A percentile compares a stretch with the other conserved stretches of the same genome.
Conservation (phyloP, 1,140 invertebrate species). For the Caenorhabditis elegans region DNA sequence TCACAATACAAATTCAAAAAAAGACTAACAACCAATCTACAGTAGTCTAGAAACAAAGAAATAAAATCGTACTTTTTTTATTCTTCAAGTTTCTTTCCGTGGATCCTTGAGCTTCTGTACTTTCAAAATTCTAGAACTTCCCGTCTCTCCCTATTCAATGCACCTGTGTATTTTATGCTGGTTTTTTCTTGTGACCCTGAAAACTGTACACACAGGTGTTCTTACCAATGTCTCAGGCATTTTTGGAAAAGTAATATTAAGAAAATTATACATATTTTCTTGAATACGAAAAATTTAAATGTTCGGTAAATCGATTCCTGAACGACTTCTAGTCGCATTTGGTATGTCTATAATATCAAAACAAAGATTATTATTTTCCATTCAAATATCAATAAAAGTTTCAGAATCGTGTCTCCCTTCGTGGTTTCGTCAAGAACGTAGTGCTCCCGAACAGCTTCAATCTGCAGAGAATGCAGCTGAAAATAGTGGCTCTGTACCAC, state of each 20-base stretch:
- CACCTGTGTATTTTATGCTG: not conserved
- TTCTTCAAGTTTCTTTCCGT: too few relatives aligned
- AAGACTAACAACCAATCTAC: too few relatives aligned
- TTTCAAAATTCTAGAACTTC: not conserved
- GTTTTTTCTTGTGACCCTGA: conserved; percentile 12
- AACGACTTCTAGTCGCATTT: not conserved
- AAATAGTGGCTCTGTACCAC: not conserved
- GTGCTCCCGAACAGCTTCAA: not conserved
- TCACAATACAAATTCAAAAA: too few relatives aligned
- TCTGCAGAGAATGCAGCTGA: not conserved
- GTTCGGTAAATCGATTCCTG: not conserved
- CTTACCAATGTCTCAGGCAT: not conserved
- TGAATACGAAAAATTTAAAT: not conserved
- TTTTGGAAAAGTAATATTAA: not conserved
- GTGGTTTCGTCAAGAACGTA: conserved; percentile 12
- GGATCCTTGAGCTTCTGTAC: too few relatives aligned
- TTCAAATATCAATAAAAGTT: not conserved
- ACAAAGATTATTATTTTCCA: not conserved
- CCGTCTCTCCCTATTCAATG: not conserved
- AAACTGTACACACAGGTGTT: conserved; percentile 24
- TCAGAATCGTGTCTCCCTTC: conserved; percentile 16
- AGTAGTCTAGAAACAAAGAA: too few relatives aligned
- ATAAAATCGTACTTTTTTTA: too few relatives aligned
- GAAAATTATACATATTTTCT: not conserved
- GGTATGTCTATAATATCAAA: not conserved